Percentiles rank a stretch among this genome's conserved stretches.
Conservation (phyloP, 2,113 vertebrate species). For the Furnarius figulus region DNA sequence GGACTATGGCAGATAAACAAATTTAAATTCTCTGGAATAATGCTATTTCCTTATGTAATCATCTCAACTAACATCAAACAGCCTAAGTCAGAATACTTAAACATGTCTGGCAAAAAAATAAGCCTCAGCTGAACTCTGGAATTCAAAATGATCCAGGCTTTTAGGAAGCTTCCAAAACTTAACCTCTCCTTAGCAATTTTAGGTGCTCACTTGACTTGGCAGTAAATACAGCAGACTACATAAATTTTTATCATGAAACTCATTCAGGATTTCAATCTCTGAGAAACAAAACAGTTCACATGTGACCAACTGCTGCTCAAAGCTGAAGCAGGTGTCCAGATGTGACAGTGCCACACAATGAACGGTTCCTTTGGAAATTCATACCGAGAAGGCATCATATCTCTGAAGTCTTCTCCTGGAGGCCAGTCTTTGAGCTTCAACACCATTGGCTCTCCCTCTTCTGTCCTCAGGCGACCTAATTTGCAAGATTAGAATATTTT, state of each 20-base stretch:
- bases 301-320: neutral
- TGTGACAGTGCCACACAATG: fast-evolving
- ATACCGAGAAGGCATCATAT: slow-evolving; percentile 84
- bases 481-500: neutral
- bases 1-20: neutral
- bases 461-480: slow-evolving; percentile 77
- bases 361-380: neutral
- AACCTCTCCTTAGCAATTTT: neutral
- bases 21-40: neutral
- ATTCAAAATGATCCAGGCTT: neutral
- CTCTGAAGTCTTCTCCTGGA: slow-evolving; percentile 83
- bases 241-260: neutral
- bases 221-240: neutral
- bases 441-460: slow-evolving; percentile 80
- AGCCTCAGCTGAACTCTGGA: neutral
- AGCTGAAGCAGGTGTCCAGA: neutral
- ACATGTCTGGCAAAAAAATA: neutral
- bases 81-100: neutral
- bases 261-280: neutral
- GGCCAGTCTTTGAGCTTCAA: slow-evolving; percentile 85
- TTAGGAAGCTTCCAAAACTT: neutral
- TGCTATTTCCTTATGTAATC: neutral
- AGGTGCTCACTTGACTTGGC: neutral
- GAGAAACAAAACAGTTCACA: neutral
- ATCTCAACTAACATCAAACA: neutral